Base-by-base conservation (phyloP, 1,140 invertebrate genomes). In the Drosophila asahinai region DNA sequence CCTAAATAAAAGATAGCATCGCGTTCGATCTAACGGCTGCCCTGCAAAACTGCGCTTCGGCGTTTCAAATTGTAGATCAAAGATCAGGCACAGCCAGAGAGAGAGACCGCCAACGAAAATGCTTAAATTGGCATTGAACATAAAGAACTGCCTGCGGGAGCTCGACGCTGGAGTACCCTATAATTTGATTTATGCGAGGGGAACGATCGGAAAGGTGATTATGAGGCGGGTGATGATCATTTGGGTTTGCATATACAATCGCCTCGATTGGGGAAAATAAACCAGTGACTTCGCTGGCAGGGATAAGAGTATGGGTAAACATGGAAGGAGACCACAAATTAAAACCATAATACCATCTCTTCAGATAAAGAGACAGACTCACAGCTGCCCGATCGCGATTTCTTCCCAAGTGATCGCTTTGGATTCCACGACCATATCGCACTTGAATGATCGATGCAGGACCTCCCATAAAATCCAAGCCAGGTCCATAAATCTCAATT, bases 51-150 rank as follows among this genome's bases (percentile, higher is more conserved):
- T 74, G 52, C 55, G 47, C 51, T 71, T 71, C 86, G 80, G 79
- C 86, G 82, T 86, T 77, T 90, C 86, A 90, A 91, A 90, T 90
- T 91, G 86, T 91, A 91, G 89, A 91, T 91, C 89, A 91, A 91
- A 91, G 89, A 91, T 91, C 89, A 91, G 80, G 75, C 86, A 60
- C 77, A 63, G 68, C 71, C 52, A 42, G 43, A 52, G 54, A 58
- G 51, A 52, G 59, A 48, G 59, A 73, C 71, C 71, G 59, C 71
- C 74, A 81, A 80, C 70, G 67, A 73, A 81, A 70, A 63, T 68
- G 65, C 84, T 81, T 89, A 89, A 89, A 89, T 89, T 90, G 84
- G 84, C 84, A 89, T 90, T 86, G 77, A 87, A 52, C 43, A 49
- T 49, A 48, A 66, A 75, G 73, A 57, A 61, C 63, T 62, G 66